Evolutionary conservation across 2,888 invertebrate species (phyloP), one percentile per base, ranked within the genome.

Genomic region (Serrognathus titanus): DNA sequence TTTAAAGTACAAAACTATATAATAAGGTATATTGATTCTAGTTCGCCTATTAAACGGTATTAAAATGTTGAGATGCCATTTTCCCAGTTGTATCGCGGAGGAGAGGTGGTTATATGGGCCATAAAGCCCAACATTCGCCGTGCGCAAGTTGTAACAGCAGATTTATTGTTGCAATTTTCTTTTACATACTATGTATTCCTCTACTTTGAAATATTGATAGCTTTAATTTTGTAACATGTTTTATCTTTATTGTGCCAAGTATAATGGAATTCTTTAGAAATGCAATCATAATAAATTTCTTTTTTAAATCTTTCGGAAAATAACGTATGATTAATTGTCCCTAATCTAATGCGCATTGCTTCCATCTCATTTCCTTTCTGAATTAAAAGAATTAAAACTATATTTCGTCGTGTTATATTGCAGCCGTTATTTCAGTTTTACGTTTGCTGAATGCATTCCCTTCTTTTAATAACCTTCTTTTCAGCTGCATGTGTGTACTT

Each of bases 141-240:
- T 68, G 70, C 67, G 66, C 71, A 66, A 69, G 71, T 71, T 71
- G 71, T 71, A 72, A 69, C 66, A 66, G 66, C 69, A 70, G 72
- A 74, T 75, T 75, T 75, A 74, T 74, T 72, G 73, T 73, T 70
- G 72, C 74, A 75, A 75, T 74, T 75, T 73, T 71, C 71, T 71
- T 71, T 70, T 69, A 69, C 70, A 67, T 69, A 69, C 67, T 66
- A 67, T 67, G 69, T 67, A 66, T 61, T 65, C 61, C 62, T 60
- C 57, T 62, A 63, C 65, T 64, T 66, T 69, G 67, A 69, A 67
- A 68, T 66, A 70, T 69, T 67, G 67, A 69, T 67, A 62, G 66
- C 64, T 65, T 68, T 70, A 68, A 69, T 69, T 67, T 65, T 61
- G 64, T 63, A 58, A 55, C 62, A 58, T 60, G 55, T 62, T 66